A percentile compares a stretch with the other conserved stretches of the same genome.
phyloP scores from a whole-genome alignment of 2,797 vertebrate genomes.

The Cygnus olor region DNA sequence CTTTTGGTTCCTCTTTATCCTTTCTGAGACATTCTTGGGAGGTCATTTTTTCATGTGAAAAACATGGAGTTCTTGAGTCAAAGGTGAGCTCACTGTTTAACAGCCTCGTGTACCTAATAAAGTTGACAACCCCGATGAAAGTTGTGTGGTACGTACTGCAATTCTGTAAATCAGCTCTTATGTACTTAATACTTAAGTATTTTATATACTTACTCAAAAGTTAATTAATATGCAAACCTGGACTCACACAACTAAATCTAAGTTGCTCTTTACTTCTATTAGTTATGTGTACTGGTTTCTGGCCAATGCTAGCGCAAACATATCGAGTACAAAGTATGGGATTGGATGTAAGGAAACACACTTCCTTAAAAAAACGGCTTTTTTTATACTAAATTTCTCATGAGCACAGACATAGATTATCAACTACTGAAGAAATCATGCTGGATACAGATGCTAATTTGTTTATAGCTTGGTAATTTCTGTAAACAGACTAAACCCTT shows the following conservation, averaged over 20 bases:
- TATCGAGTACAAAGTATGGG: not conserved
- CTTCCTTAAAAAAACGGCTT: not conserved
- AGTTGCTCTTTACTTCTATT: not conserved
- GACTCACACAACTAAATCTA: not conserved
- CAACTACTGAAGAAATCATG: not conserved
- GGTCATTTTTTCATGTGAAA: not conserved
- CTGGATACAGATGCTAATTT: conserved; percentile 9
- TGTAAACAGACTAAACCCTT: not conserved
- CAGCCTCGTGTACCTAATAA: not conserved
- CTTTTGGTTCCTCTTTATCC: not conserved
- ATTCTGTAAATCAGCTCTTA: not conserved
- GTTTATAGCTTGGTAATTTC: not conserved
- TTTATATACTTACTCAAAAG: not conserved
- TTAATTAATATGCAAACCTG: not conserved
- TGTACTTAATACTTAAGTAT: not conserved
- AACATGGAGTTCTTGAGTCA: not conserved
- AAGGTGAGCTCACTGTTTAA: not conserved
- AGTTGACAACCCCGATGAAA: not conserved
- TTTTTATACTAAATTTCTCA: not conserved
- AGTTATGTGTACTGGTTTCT: not conserved
- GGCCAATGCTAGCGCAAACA: not conserved
- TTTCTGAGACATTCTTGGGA: not conserved
- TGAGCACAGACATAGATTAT: not conserved
- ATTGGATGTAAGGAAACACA: not conserved
- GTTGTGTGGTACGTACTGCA: not conserved